Evolutionary conservation across 2,888 invertebrate genomes (phyloP).

Genomic region (Hypena proboscidalis): DNA sequence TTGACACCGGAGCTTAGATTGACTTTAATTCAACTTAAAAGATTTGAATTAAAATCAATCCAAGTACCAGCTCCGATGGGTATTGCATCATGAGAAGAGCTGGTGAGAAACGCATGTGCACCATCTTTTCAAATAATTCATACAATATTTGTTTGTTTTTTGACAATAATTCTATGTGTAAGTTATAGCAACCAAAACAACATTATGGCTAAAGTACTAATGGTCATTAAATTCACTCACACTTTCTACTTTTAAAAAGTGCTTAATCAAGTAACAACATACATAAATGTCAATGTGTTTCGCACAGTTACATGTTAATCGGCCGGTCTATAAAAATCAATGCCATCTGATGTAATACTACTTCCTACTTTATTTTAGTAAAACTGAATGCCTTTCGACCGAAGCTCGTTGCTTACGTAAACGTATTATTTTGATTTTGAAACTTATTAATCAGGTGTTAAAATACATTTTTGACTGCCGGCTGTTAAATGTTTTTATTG

Average conservation of each 20-base stretch:
- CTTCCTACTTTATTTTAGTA: conserved; percentile 29
- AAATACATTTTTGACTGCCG: neutral
- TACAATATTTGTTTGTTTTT: no score
- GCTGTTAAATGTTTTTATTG: neutral
- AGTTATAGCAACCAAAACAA: no score
- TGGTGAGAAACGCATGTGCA: no score
- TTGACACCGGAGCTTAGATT: no score
- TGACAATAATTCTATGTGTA: no score
- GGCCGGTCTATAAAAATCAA: conserved; percentile 29
- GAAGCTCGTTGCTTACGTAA: conserved; percentile 22
- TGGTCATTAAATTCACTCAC: neutral
- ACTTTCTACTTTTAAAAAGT: conserved; percentile 6
- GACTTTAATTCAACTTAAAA: no score
- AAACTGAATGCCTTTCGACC: conserved; percentile 29
- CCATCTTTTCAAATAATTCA: no score
- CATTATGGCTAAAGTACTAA: no score
- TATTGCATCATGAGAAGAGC: no score
- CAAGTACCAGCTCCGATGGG: no score
- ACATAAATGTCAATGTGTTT: conserved; percentile 16
- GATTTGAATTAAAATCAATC: no score
- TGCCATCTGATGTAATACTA: conserved; percentile 38
- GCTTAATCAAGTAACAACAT: neutral
- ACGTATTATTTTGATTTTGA: conserved; percentile 5
- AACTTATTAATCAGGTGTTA: neutral
- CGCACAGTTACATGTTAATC: conserved; percentile 15